phyloP scores from a whole-genome alignment of 2,797 vertebrate genomes.

The Limnodromus scolopaceus region DNA sequence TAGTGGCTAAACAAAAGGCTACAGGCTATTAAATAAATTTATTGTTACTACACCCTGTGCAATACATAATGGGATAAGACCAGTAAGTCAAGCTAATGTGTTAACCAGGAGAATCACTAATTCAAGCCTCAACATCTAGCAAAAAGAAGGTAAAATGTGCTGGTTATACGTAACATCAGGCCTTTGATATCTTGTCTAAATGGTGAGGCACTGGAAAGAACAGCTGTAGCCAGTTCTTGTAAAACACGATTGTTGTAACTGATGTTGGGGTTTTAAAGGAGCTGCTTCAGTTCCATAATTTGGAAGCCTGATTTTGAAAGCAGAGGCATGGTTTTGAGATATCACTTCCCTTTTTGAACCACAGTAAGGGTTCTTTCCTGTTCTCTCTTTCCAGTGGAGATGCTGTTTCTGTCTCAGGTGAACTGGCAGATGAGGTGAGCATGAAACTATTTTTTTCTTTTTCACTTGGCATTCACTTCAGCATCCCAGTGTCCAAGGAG shows the following conservation, averaged over 20 bases:
- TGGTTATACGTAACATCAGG: background rate
- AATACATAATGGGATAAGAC: background rate
- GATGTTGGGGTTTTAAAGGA: background rate
- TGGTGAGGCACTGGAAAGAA: background rate
- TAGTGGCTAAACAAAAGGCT: background rate
- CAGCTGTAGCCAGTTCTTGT: background rate
- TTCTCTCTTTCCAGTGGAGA: background rate
- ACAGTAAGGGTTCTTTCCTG: background rate
- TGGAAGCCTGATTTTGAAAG: background rate
- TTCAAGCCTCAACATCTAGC: background rate
- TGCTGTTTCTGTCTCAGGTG: background rate
- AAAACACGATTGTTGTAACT: background rate
- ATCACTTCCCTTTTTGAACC: background rate
- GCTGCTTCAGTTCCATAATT: background rate
- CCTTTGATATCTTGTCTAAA: background rate
- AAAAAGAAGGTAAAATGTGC: background rate
- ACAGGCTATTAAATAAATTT: background rate
- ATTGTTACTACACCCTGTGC: background rate
- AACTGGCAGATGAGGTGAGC: background rate
- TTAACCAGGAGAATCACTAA: background rate
- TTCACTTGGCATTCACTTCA: rapidly evolving
- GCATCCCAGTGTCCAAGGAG: rapidly evolving
- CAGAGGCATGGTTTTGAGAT: background rate
- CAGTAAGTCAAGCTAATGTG: background rate
- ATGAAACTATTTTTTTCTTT: background rate